Conservation (phyloP, 1,140 invertebrate species). For the Meloidogyne hapla region DNA sequence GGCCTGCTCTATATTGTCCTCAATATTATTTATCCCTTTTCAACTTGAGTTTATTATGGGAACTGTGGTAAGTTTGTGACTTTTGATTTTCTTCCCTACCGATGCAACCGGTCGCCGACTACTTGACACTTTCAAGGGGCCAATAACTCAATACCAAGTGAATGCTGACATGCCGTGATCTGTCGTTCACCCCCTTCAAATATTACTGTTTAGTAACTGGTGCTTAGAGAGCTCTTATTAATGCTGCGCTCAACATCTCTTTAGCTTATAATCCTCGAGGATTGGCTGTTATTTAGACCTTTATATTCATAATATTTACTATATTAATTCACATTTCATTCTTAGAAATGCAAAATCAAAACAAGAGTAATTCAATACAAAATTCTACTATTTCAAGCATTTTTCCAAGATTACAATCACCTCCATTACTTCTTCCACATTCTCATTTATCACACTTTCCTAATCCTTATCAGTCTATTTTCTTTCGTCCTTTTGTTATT, state of each 20-base stretch:
- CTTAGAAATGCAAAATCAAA: neutral
- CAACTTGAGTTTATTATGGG: neutral
- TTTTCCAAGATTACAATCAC: neutral
- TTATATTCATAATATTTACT: neutral
- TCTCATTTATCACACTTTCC: neutral
- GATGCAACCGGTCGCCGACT: neutral
- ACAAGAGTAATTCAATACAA: neutral
- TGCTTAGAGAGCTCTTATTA: neutral
- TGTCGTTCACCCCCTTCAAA: neutral
- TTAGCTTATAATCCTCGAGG: too few relatives aligned
- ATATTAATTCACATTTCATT: neutral
- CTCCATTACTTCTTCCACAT: neutral
- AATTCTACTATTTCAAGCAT: neutral
- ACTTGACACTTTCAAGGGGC: neutral
- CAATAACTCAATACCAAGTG: neutral
- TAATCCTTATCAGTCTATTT: neutral
- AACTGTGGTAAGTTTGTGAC: neutral
- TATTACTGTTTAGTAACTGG: neutral
- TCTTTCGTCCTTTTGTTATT: constrained; percentile 7
- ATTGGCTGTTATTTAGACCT: too few relatives aligned
- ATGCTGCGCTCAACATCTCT: neutral
- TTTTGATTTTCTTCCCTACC: neutral
- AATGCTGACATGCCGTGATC: neutral
- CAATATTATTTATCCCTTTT: neutral
- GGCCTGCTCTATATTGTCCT: neutral